Percentiles rank a stretch among this genome's conserved stretches.
phyloP scores from a whole-genome alignment of 2,888 invertebrate genomes.

The Melipona beecheii region DNA sequence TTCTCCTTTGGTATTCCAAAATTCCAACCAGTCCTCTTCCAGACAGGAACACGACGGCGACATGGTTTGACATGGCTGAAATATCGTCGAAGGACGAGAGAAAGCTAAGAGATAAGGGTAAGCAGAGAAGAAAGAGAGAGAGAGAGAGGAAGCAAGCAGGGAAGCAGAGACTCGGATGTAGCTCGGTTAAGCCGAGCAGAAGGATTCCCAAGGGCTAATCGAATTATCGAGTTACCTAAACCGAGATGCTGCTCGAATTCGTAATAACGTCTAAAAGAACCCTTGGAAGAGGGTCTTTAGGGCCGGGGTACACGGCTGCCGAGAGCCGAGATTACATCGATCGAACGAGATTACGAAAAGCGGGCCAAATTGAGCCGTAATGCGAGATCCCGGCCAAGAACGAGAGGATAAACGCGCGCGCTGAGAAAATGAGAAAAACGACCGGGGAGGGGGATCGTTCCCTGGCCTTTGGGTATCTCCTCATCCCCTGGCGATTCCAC shows the following conservation, averaged over 20 bases:
- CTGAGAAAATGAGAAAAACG: conserved; percentile 71
- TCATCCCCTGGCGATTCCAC: conserved; percentile 9
- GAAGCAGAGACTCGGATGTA: background rate
- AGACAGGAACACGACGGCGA: background rate
- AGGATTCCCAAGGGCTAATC: conserved; percentile 60
- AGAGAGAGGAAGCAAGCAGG: background rate
- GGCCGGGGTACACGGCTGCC: conserved; percentile 63
- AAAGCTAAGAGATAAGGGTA: background rate
- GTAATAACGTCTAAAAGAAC: conserved; percentile 63
- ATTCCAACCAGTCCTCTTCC: background rate
- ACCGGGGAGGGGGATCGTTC: conserved; percentile 39
- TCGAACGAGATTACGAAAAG: conserved; percentile 73
- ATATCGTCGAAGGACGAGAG: conserved; percentile 1
- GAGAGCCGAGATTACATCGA: conserved; percentile 71
- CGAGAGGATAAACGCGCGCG: conserved; percentile 65
- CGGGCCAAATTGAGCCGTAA: conserved; percentile 74
- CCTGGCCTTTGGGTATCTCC: background rate
- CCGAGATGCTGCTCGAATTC: conserved; percentile 66
- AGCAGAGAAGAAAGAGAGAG: background rate
- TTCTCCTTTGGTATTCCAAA: background rate
- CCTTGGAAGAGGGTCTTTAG: conserved; percentile 59
- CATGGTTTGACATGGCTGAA: background rate
- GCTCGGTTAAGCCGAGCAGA: conserved; percentile 46
- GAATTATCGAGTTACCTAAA: conserved; percentile 67
- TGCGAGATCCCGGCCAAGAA: conserved; percentile 64